Evolutionary conservation across 2,888 invertebrate genomes (phyloP).

Genomic region (Hermaeophaga mercurialis): DNA sequence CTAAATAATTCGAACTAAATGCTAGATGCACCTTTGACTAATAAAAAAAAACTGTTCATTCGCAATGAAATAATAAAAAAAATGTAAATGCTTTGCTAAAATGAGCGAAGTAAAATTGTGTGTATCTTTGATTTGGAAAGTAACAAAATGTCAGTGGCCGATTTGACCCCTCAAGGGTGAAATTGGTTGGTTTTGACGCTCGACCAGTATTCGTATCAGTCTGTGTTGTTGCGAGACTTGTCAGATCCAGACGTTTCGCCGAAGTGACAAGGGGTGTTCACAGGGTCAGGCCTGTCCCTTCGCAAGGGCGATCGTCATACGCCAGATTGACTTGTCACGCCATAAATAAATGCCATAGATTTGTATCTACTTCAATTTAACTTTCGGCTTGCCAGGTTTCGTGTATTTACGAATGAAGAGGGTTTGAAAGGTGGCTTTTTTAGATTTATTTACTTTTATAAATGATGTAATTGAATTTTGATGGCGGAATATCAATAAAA

Average conservation of each 20-base stretch:
- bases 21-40: no score
- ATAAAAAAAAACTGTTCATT: no score
- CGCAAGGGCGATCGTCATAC: constrained; percentile 32
- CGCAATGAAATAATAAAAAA: no score
- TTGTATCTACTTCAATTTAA: constrained; percentile 16
- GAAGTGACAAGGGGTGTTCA: constrained; percentile 29
- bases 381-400: not conserved
- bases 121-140: not conserved
- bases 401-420: constrained; percentile 8
- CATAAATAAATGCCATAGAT: constrained; percentile 31
- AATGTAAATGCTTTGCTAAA: no score
- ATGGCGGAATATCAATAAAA: no score
- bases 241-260: constrained; percentile 32
- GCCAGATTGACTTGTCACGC: constrained; percentile 44
- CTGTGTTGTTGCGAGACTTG: constrained; percentile 29
- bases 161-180: not conserved
- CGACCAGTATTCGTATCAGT: constrained; percentile 32
- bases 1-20: no score
- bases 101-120: not conserved
- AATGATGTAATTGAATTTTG: not conserved
- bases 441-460: constrained; percentile 6
- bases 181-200: constrained; percentile 29
- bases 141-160: not conserved
- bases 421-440: constrained; percentile 6
- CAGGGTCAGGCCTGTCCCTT: constrained; percentile 23